Evolutionary conservation across 2,113 vertebrate genomes (phyloP), one percentile per base, ranked within the genome.

Genomic region (Fregetta grallaria): DNA sequence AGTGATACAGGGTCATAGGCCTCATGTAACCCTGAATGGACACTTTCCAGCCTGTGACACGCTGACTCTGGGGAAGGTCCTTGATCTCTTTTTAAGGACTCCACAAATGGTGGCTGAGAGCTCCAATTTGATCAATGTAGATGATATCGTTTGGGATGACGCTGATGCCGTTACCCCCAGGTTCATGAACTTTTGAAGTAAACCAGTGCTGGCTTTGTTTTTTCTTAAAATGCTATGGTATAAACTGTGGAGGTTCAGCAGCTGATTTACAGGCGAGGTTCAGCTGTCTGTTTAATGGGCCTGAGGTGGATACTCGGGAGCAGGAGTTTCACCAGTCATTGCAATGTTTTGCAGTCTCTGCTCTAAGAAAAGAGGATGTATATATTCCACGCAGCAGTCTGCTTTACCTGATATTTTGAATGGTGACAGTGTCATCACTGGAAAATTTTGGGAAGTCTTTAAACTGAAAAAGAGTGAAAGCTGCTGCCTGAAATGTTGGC

Each of bases 131-230:
- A 84, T 95, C 86, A 55, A 36, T 84, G 68, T 16, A 67, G n/a
- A 78, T 78, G 42, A 62, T 73, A 55, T 6, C 1, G 1, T 67
- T 92, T 72, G 80, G 55, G 82, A 83, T 90, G 82, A 66, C 1
- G 13, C 23, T 90, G 59, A 81, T 12, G 56, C 76, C 91, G 23
- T 84, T 94, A 47, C 23, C 29, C 45, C 61, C 56, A 91, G 65
- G 91, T 95, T 96, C 94, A 59, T 44, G 95, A 96, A 96, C 95
- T 94, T 88, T 8, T 74, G 63, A 92, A 91, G 50, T 96, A 96
- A 96, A 95, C 72, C 73, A 92, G 18, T 18, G 9, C 90, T 74
- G 75, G 9, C 32, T 95, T 92, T 93, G 63, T 66, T 88, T 92
- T 77, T 83, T 68, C 45, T 95, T 92, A 47, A 94, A 97, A 94